phyloP scores from a whole-genome alignment of 2,888 invertebrate species.

The Crepidodera aurea region DNA sequence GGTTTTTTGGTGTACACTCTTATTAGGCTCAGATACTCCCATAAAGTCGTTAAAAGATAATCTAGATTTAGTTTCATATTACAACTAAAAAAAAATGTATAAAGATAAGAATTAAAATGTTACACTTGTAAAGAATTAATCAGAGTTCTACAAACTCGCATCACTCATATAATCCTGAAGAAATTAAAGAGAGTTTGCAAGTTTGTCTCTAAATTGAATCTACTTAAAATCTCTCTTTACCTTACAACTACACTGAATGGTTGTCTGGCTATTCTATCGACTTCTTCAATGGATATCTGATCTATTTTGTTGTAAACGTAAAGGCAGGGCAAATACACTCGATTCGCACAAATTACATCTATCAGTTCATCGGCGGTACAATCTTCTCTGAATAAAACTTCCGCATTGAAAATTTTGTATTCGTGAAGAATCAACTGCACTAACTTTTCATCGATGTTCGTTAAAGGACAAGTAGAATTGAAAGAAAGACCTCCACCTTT shows the following conservation, averaged over 20 bases:
- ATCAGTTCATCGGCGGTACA: slow-evolving; percentile 96
- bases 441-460: slow-evolving; percentile 94
- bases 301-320: slow-evolving; percentile 99
- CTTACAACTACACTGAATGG: slow-evolving; percentile 92
- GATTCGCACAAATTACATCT: slow-evolving; percentile 95
- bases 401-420: slow-evolving; percentile 97
- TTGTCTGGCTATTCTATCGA: slow-evolving; percentile 90
- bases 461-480: slow-evolving; percentile 93
- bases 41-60: slow-evolving; percentile 87
- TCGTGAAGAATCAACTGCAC: slow-evolving; percentile 98
- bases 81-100: slow-evolving; percentile 83
- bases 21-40: slow-evolving; percentile 94
- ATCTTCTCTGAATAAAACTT: slow-evolving; percentile 96
- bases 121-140: too few relatives aligned
- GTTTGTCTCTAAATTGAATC: background rate
- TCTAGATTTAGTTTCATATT: slow-evolving; percentile 99
- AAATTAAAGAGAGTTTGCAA: too few relatives aligned
- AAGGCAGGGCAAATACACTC: slow-evolving; percentile 95
- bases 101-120: too few relatives aligned
- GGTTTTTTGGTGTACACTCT: slow-evolving; percentile 99
- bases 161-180: too few relatives aligned
- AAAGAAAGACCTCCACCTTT: slow-evolving; percentile 97
- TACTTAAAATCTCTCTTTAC: slow-evolving; percentile 60
- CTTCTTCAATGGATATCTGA: slow-evolving; percentile 98
- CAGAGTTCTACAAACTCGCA: too few relatives aligned